These are phyloP conservation scores for Synanthedon vespiformis DNA, from an alignment of 2,888 invertebrate genomes.

Conservation along the genomic window DNA sequence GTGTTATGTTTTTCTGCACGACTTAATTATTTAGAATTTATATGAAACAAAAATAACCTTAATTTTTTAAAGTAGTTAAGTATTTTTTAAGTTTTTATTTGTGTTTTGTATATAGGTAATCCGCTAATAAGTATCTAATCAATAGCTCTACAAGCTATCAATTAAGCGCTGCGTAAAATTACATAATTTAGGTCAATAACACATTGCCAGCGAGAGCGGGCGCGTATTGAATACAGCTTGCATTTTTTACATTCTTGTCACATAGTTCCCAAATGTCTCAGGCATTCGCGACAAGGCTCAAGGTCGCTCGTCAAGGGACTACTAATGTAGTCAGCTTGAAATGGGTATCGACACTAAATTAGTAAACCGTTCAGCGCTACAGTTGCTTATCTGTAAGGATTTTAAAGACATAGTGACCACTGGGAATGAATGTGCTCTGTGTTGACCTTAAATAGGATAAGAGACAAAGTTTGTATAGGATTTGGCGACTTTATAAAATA, in stretches of 20 bases:
- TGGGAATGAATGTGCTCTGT: no score
- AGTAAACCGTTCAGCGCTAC: neutral
- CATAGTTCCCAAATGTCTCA: conserved; percentile 41
- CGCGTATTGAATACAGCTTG: conserved; percentile 25
- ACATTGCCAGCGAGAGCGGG: conserved; percentile 18
- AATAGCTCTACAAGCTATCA: neutral
- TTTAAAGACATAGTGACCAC: no score
- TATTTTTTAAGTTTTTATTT: no score
- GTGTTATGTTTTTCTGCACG: no score
- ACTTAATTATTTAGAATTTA: no score
- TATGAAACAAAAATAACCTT: no score
- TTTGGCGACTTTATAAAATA: no score
- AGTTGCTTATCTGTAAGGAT: neutral
- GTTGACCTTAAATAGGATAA: no score
- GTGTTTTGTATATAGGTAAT: no score
- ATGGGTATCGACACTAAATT: no score
- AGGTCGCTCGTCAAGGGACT: conserved; percentile 45
- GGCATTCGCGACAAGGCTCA: conserved; percentile 43
- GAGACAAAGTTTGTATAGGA: no score
- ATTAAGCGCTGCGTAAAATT: conserved; percentile 24
- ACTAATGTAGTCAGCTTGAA: conserved; percentile 23
- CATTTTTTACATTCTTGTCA: neutral
- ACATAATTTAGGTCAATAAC: conserved; percentile 58
- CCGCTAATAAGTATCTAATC: neutral
- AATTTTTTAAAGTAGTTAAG: no score